Conservation (phyloP, 2,888 invertebrate genomes). For the Melinaea menophilus region DNA sequence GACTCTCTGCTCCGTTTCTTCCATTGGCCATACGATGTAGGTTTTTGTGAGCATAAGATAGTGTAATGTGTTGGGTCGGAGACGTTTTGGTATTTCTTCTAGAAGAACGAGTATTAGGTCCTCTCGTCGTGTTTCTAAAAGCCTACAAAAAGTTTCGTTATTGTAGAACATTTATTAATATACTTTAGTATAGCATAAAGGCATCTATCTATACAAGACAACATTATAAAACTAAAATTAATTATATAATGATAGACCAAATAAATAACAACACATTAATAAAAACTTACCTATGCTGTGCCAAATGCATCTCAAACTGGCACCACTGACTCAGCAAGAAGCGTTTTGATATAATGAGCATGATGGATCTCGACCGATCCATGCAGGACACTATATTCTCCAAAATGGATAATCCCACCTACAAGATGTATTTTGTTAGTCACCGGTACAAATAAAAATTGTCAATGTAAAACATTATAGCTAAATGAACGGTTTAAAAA, state of each 20-base stretch:
- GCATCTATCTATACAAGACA: too few species aligned
- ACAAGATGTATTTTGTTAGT: conserved; percentile 14
- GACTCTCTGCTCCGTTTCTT: conserved; percentile 43
- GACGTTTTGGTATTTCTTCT: conserved; percentile 79
- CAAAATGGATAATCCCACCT: conserved; percentile 82
- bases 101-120: conserved; percentile 80
- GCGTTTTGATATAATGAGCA: conserved; percentile 80
- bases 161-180: neutral
- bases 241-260: too few species aligned
- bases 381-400: conserved; percentile 85
- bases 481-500: too few species aligned
- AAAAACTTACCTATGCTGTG: conserved; percentile 77
- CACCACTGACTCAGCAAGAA: conserved; percentile 85
- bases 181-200: too few species aligned
- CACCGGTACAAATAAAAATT: neutral
- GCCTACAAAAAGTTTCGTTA: conserved; percentile 48
- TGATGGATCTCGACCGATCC: conserved; percentile 80
- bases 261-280: too few species aligned
- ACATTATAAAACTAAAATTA: too few species aligned
- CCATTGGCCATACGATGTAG: conserved; percentile 82
- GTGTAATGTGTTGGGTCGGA: conserved; percentile 80
- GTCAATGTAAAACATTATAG: neutral
- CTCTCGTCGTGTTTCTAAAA: conserved; percentile 79
- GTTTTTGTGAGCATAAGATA: conserved; percentile 83
- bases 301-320: conserved; percentile 84